A percentile compares a stretch with the other conserved stretches of the same genome.
Conservation (phyloP, 2,888 invertebrate genomes). For the Pterostichus niger region DNA sequence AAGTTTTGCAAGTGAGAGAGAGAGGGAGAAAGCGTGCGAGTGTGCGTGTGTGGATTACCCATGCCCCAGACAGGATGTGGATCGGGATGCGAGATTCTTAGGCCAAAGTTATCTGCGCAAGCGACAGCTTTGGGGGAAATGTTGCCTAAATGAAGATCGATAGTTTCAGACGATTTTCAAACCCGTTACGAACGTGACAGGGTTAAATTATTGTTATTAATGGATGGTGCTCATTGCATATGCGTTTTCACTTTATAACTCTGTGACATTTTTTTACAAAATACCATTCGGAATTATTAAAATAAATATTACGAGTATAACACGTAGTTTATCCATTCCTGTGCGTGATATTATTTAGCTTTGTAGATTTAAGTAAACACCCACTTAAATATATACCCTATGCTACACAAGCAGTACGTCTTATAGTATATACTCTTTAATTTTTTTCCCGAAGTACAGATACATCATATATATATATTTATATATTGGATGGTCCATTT, state of each 20-base stretch:
- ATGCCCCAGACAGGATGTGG: constrained; percentile 69
- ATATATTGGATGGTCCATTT: too few species aligned
- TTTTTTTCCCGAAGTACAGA: too few species aligned
- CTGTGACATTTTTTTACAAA: background rate
- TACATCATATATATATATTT: too few species aligned
- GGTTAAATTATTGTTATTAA: constrained; percentile 45
- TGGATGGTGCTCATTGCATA: constrained; percentile 30
- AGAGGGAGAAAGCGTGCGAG: too few species aligned
- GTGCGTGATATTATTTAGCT: too few species aligned
- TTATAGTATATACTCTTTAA: too few species aligned
- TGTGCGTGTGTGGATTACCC: constrained; percentile 50
- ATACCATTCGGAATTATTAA: background rate
- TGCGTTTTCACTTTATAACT: background rate
- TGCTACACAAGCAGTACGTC: too few species aligned
- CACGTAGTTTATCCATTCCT: too few species aligned
- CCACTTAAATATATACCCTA: too few species aligned
- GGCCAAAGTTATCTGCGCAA: constrained; percentile 33
- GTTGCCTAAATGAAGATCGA: constrained; percentile 44
- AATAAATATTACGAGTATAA: too few species aligned
- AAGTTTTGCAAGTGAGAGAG: constrained; percentile 68
- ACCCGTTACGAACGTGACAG: constrained; percentile 43
- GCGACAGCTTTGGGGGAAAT: constrained; percentile 29
- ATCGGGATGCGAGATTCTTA: constrained; percentile 49
- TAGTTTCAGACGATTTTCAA: constrained; percentile 44
- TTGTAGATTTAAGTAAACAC: too few species aligned